These are phyloP conservation scores for Celastrina argiolus DNA, from an alignment of 2,888 invertebrate genomes.

Conservation along the genomic window DNA sequence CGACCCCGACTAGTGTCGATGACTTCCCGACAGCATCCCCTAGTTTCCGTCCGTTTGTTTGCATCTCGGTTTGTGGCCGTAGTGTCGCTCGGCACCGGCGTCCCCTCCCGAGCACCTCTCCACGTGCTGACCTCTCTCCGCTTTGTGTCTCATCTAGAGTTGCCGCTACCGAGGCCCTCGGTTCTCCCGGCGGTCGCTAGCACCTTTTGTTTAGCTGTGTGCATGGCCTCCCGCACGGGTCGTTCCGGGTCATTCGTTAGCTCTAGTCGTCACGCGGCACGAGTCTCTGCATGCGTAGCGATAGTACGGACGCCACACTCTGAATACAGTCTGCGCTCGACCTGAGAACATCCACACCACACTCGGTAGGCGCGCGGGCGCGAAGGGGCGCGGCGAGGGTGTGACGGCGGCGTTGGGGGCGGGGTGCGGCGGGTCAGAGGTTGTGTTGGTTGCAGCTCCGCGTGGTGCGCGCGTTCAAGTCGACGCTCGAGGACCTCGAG, in stretches of 20 bases:
- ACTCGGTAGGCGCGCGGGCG: constrained; percentile 45
- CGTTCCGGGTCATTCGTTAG: constrained; percentile 26
- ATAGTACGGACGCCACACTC: constrained; percentile 41
- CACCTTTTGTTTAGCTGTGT: constrained; percentile 45
- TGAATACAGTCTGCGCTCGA: constrained; percentile 54
- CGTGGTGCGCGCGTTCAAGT: constrained; percentile 99
- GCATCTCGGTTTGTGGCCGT: constrained; percentile 52
- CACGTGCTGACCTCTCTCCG: constrained; percentile 39
- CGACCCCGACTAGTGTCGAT: constrained; percentile 43
- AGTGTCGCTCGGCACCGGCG: constrained; percentile 47
- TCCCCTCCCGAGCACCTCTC: constrained; percentile 41
- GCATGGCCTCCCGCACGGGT: constrained; percentile 45
- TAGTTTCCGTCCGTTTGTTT: constrained; percentile 60
- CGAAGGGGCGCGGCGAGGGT: constrained; percentile 36
- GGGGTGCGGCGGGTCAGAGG: constrained; percentile 52
- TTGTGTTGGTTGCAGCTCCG: constrained; percentile 93
- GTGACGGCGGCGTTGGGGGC: constrained; percentile 38
- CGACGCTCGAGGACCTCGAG: constrained; percentile 99
- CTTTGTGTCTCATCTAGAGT: constrained; percentile 43
- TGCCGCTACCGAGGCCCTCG: constrained; percentile 39
- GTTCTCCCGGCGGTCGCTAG: constrained; percentile 45
- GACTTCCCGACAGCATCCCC: constrained; percentile 49
- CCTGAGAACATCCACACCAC: constrained; percentile 66
- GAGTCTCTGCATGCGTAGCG: constrained; percentile 34
- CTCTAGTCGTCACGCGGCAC: constrained; percentile 31